Conservation (phyloP, 2,113 vertebrate species). For the Crypturellus undulatus region DNA sequence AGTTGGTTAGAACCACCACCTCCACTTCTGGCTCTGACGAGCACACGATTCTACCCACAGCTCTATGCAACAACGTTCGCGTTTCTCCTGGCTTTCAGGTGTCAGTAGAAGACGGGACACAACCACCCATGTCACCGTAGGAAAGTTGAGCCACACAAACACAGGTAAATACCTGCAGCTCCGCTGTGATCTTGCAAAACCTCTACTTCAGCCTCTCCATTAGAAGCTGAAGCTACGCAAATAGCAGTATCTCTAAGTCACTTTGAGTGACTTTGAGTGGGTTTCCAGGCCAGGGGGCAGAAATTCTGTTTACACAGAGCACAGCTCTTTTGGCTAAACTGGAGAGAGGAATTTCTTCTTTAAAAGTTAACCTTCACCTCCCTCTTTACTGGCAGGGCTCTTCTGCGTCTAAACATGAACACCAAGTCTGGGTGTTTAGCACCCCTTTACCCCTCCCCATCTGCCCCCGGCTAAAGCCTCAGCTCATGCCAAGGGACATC, state of each 20-base stretch:
- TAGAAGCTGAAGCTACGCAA: background rate
- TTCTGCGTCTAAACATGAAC: background rate
- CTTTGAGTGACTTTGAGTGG: background rate
- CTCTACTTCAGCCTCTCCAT: background rate
- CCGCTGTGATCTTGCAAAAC: background rate
- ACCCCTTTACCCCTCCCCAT: background rate
- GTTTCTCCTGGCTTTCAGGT: background rate
- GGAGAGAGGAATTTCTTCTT: background rate
- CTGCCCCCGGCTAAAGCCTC: background rate
- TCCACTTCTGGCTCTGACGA: background rate
- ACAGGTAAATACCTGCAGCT: background rate
- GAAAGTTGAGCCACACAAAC: background rate
- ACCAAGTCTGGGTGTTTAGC: background rate
- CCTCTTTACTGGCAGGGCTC: background rate
- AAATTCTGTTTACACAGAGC: background rate
- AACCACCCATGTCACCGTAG: background rate
- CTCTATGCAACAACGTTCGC: background rate
- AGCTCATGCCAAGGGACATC: background rate
- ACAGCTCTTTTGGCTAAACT: background rate
- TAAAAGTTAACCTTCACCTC: background rate
- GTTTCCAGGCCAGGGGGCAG: background rate
- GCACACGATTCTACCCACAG: background rate
- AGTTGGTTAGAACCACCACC: background rate
- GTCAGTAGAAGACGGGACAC: background rate
- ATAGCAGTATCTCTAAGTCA: background rate